These are phyloP conservation scores for Megaceryle torquata DNA, from an alignment of 2,113 vertebrate species.

Conservation along the genomic window DNA sequence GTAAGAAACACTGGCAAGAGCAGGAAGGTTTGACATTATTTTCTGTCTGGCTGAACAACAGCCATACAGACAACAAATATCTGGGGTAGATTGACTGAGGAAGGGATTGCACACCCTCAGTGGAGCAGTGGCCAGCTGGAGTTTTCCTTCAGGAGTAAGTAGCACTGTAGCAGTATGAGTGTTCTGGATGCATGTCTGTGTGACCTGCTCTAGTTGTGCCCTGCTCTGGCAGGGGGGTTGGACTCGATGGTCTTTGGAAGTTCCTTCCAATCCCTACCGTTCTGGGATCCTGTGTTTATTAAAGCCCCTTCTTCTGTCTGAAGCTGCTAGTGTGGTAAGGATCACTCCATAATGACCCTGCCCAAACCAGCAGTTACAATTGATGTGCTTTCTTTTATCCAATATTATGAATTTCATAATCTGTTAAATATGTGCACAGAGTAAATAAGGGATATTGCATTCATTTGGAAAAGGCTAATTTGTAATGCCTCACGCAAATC, in stretches of 20 bases:
- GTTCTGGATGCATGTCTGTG: no score
- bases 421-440: background rate
- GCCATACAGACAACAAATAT: background rate
- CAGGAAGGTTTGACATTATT: background rate
- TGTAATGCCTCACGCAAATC: conserved; percentile 12
- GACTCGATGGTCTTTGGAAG: no score
- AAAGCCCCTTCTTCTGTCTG: background rate
- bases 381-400: background rate
- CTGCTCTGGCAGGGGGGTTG: no score
- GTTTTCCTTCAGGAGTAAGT: background rate
- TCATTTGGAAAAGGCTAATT: background rate
- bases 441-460: background rate
- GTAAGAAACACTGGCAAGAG: background rate
- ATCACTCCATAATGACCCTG: background rate
- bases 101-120: background rate
- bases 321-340: background rate
- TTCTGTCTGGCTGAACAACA: background rate
- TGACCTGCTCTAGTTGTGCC: no score
- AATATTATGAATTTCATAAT: background rate
- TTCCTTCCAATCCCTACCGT: no score
- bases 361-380: background rate
- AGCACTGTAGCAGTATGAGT: background rate
- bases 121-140: background rate
- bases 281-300: background rate
- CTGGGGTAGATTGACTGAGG: background rate